These are phyloP conservation scores for Sardinella longiceps DNA, from an alignment of 2,797 vertebrate genomes.

Conservation along the genomic window DNA sequence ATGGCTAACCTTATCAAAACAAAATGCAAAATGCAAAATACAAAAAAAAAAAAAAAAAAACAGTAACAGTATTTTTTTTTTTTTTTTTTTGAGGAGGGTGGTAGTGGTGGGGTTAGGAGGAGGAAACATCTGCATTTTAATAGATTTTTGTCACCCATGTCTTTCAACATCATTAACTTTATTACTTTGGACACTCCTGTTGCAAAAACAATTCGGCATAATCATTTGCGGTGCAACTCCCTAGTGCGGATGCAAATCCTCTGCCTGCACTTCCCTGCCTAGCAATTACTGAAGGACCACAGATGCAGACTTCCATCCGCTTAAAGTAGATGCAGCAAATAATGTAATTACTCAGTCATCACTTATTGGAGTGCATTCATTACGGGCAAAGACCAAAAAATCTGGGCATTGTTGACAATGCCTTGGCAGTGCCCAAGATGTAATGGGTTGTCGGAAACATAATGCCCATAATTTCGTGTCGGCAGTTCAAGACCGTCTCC, in stretches of 20 bases:
- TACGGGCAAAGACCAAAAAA: constrained; percentile 63
- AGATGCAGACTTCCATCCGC: constrained; percentile 68
- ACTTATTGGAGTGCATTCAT: constrained; percentile 72
- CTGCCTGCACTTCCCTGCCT: constrained; percentile 57
- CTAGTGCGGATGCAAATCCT: constrained; percentile 69
- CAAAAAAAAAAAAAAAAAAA: background rate
- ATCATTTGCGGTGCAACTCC: constrained; percentile 72
- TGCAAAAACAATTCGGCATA: constrained; percentile 78
- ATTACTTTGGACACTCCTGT: constrained; percentile 76
- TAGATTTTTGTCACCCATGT: constrained; percentile 63
- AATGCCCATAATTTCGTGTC: constrained; percentile 63
- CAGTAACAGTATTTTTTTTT: background rate
- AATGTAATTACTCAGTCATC: constrained; percentile 79
- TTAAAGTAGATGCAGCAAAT: constrained; percentile 72
- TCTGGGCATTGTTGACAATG: constrained; percentile 70
- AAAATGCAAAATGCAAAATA: no score
- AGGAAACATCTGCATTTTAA: constrained; percentile 75
- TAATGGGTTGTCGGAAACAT: constrained; percentile 64
- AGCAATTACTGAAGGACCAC: constrained; percentile 71
- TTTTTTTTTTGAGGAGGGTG: background rate
- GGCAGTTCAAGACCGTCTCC: constrained; percentile 53
- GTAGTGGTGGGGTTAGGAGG: constrained; percentile 25
- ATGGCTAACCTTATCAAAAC: background rate
- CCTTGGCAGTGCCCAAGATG: constrained; percentile 59
- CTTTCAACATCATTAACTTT: constrained; percentile 80